These are phyloP conservation scores for Lysiphlebus fabarum DNA, from an alignment of 1,140 invertebrate species.

Conservation along the genomic window DNA sequence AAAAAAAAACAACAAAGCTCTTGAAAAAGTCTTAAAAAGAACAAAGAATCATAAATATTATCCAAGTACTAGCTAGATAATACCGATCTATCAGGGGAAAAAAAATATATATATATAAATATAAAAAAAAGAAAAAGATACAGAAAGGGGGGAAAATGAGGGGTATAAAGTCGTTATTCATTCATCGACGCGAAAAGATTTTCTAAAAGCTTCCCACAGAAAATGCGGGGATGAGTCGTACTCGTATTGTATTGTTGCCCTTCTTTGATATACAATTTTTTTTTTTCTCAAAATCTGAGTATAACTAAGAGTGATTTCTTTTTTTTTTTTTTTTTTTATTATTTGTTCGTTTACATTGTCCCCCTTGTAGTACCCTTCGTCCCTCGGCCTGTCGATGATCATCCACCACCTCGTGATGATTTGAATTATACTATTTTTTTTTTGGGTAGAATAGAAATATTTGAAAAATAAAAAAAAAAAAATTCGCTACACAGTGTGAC, in stretches of 20 bases:
- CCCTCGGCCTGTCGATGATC: too few species aligned
- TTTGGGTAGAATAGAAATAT: neutral
- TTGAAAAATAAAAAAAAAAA: constrained; percentile 7
- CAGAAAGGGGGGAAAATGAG: neutral
- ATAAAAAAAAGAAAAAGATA: neutral
- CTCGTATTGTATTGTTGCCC: too few species aligned
- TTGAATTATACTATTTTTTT: too few species aligned
- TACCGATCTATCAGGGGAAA: neutral
- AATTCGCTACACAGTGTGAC: constrained; percentile 33
- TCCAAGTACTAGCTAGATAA: too few species aligned
- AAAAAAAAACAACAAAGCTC: neutral
- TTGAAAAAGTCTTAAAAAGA: too few species aligned
- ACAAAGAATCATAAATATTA: too few species aligned
- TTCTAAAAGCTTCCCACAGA: constrained; percentile 1
- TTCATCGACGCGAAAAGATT: constrained; percentile 11
- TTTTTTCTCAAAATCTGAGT: too few species aligned
- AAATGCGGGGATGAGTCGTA: neutral
- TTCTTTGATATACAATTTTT: too few species aligned
- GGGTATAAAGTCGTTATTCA: neutral
- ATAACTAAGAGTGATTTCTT: too few species aligned
- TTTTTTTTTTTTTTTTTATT: too few species aligned
- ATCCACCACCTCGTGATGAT: neutral
- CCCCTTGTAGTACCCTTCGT: too few species aligned
- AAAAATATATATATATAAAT: neutral
- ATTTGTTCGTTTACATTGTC: too few species aligned